phyloP scores from a whole-genome alignment of 2,797 vertebrate genomes.

The Sebastes taczanowskii region DNA sequence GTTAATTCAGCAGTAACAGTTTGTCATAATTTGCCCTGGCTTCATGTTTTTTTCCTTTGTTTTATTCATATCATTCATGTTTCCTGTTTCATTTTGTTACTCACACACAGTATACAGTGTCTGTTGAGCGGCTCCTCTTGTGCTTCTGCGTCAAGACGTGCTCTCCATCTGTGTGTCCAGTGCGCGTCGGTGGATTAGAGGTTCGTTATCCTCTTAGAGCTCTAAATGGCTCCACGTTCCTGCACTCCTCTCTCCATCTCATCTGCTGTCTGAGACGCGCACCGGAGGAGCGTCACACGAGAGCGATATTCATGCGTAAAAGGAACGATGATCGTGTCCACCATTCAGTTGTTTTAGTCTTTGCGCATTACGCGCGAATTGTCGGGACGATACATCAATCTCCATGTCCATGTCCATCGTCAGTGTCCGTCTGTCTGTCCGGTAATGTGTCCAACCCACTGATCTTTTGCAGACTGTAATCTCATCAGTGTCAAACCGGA shows the following conservation, averaged over 20 bases:
- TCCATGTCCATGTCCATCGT: slow-evolving; percentile 6
- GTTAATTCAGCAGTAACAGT: neutral
- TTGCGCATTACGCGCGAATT: slow-evolving; percentile 47
- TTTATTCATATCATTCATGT: neutral
- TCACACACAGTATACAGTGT: neutral
- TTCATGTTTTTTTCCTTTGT: neutral
- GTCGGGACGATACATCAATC: neutral
- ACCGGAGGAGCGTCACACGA: slow-evolving; percentile 26
- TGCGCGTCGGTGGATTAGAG: slow-evolving; percentile 79
- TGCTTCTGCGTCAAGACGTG: slow-evolving; percentile 69
- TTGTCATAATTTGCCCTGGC: neutral
- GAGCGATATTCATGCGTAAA: slow-evolving; percentile 46
- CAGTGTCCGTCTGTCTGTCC: slow-evolving; percentile 9
- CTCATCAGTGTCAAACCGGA: slow-evolving; percentile 73
- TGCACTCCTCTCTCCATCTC: slow-evolving; percentile 53
- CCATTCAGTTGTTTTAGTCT: slow-evolving; percentile 2
- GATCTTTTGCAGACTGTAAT: slow-evolving; percentile 79
- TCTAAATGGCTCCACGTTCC: slow-evolving; percentile 76
- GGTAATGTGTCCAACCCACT: slow-evolving; percentile 57
- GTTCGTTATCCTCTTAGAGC: slow-evolving; percentile 86
- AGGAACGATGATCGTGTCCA: slow-evolving; percentile 4
- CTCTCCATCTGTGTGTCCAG: slow-evolving; percentile 82
- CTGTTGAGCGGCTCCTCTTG: slow-evolving; percentile 18
- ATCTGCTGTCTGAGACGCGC: slow-evolving; percentile 44
- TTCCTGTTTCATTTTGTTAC: neutral